Conservation (phyloP, 2,888 invertebrate species). For the Enoplolaimus lenunculus region DNA sequence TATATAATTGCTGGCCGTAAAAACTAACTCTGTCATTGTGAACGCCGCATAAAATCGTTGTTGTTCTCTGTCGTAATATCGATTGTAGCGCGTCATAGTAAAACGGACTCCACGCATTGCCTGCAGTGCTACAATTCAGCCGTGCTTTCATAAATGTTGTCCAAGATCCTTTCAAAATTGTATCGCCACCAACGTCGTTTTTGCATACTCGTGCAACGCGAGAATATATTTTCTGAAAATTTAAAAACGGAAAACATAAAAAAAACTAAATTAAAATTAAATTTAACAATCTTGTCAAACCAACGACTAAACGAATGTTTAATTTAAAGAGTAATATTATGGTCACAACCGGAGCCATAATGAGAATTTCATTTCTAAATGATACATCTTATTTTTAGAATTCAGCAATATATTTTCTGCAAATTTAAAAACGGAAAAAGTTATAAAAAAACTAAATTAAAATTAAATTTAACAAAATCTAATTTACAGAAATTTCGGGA, state of each 20-base stretch:
- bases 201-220: slow-evolving; percentile 80
- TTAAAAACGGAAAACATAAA: slow-evolving; percentile 11
- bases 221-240: slow-evolving; percentile 63
- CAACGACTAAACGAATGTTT: slow-evolving; percentile 71
- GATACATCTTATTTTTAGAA: not conserved
- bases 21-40: slow-evolving; percentile 78
- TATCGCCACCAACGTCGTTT: slow-evolving; percentile 61
- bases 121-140: slow-evolving; percentile 65
- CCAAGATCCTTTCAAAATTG: slow-evolving; percentile 68
- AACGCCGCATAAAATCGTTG: no score
- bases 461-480: no score
- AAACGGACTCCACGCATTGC: slow-evolving; percentile 37
- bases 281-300: no score
- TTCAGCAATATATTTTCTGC: no score
- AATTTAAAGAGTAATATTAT: no score
- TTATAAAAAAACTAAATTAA: no score
- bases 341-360: no score
- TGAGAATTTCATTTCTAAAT: not conserved
- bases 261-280: slow-evolving; percentile 8
- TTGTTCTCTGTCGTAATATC: no score
- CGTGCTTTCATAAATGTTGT: slow-evolving; percentile 77
- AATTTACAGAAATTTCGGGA: no score
- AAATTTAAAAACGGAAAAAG: no score
- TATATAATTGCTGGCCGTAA: no score
- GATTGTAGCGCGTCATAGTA: not conserved